These are phyloP conservation scores for Hydrolagus affinis DNA, from an alignment of 2,113 vertebrate genomes.

Conservation along the genomic window DNA sequence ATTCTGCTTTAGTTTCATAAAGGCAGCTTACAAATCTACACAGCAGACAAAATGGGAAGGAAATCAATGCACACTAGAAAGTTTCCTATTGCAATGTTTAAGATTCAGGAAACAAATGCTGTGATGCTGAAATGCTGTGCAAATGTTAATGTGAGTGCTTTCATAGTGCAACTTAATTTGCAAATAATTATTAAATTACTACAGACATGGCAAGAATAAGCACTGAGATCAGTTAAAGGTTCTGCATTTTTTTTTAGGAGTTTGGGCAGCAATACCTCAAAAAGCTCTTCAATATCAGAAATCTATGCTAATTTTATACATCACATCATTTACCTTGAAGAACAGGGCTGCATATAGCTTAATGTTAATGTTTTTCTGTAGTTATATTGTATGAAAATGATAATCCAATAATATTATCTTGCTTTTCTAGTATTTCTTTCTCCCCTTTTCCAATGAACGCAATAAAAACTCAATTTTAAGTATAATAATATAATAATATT, in stretches of 20 bases:
- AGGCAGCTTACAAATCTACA: neutral
- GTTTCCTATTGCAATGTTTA: neutral
- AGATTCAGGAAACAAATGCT: neutral
- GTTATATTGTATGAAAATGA: neutral
- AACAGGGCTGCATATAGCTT: neutral
- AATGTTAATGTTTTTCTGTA: neutral
- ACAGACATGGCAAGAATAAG: neutral
- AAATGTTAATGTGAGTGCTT: neutral
- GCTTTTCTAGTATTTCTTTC: neutral
- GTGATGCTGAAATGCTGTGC: neutral
- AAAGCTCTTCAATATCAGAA: neutral
- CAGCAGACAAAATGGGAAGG: neutral
- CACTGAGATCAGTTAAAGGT: neutral
- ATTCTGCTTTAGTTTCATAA: neutral
- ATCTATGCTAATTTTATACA: neutral
- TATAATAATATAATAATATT: too few species aligned
- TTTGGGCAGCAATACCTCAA: neutral
- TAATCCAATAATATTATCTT: neutral
- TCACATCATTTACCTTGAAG: neutral
- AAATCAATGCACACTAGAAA: neutral
- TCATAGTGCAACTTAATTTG: neutral
- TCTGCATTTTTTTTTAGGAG: neutral
- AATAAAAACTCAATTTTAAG: neutral
- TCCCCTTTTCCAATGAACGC: too few species aligned
- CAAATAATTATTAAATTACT: conserved; percentile 10